Conservation (phyloP, 2,888 invertebrate species). For the Acrobeloides nanus region DNA sequence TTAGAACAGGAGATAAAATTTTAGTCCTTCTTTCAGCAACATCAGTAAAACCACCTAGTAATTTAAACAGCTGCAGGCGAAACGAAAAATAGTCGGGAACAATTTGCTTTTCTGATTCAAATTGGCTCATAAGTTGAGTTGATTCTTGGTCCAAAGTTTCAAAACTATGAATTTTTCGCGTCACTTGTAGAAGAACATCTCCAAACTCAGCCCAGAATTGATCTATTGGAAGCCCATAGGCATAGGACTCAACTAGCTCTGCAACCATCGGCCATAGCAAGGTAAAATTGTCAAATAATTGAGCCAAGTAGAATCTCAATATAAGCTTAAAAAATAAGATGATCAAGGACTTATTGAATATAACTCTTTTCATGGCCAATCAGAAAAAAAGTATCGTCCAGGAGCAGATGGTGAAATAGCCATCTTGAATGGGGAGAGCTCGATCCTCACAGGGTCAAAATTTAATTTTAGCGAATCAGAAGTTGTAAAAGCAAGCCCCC, state of each 20-base stretch:
- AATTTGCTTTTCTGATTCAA: conserved; percentile 3
- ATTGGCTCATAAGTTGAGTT: not conserved
- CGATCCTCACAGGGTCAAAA: too few relatives aligned
- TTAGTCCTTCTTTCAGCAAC: conserved; percentile 73
- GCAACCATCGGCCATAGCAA: conserved; percentile 77
- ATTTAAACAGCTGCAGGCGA: conserved; percentile 73
- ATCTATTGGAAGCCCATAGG: conserved; percentile 55
- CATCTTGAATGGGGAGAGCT: too few relatives aligned
- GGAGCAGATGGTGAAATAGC: too few relatives aligned
- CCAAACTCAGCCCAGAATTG: conserved; percentile 55
- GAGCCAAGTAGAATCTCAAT: conserved; percentile 72
- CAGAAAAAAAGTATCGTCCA: too few relatives aligned
- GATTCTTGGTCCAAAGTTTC: not conserved
- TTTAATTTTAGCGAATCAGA: too few relatives aligned
- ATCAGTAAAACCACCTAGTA: conserved; percentile 67
- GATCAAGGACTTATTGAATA: too few relatives aligned
- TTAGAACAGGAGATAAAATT: conserved; percentile 71
- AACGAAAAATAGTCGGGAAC: conserved; percentile 68
- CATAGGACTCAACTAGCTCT: conserved; percentile 70
- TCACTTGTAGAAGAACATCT: conserved; percentile 27
- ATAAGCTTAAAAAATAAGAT: conserved; percentile 61
- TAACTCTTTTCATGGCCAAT: too few relatives aligned
- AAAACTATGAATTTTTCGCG: conserved; percentile 4
- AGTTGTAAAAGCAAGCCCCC: too few relatives aligned
- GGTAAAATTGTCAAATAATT: conserved; percentile 76